Base-by-base conservation (phyloP, 2,888 invertebrate genomes). In the Ornithoptera alexandrae region DNA sequence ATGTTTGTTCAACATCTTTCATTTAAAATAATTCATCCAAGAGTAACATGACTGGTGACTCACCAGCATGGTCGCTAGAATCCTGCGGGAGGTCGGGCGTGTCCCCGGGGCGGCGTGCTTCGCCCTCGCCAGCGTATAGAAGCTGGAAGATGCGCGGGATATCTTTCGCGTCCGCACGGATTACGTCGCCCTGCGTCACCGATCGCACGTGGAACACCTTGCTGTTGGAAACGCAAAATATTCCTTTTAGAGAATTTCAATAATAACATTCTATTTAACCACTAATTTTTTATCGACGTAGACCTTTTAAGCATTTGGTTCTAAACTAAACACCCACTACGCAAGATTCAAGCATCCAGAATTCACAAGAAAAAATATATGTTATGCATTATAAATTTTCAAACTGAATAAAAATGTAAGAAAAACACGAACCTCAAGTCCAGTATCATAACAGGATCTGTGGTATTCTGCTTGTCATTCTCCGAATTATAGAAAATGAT, bases 201-300 rank as follows among this genome's bases (percentile, higher is more conserved):
- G 98, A 97, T 76, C 99, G 96, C 78, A 99, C 99, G 93, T 99
- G 99, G 94, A 98, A 99, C 85, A 99, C 97, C 95, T 99, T 99
- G 93, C 99, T 98, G 93, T 30, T 22, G 24, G 22, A 46, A 3
- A 15, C 60, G 36, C 30, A 36, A 60, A 18, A 15, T n/a, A 60
- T 5, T 30, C 30, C 10, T 1, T 39, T 39, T 10, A 50, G 50
- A 50, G 50, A 50, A 15, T 50, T 50, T 4, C 18, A 15, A 15
- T 50, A 50, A 50, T 50, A 4, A 17, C 50, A 50, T 50, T 15
- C 17, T 0, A 17, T 0, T 50, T 39, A 39, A 39, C 39, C 10
- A 39, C 10, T 30, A 2, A 39, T 8, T 39, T 8, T 39, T 10
- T 39, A 39, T 39, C 8, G 10, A 39, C 10, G 8, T 10, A 39